Conservation (phyloP, 2,113 vertebrate genomes). For the Anser brachyrhynchus region DNA sequence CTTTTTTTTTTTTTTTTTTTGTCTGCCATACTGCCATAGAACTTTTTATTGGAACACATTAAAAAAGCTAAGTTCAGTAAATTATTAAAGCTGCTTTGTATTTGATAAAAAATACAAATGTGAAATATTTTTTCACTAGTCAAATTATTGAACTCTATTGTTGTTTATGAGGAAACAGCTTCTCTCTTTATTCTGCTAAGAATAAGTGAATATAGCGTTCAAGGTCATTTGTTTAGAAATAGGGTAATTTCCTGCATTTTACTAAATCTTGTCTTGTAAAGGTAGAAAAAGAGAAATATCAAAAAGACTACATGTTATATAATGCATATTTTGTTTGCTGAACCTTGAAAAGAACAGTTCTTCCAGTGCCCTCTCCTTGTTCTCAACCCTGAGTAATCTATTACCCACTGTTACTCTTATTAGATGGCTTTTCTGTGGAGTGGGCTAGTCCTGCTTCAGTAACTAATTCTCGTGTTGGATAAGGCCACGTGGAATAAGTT, state of each 20-base stretch:
- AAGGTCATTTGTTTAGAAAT: background rate
- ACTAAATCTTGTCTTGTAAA: constrained; percentile 12
- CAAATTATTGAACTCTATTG: background rate
- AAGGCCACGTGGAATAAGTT: background rate
- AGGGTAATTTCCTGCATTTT: background rate
- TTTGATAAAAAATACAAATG: background rate
- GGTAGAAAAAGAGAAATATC: constrained; percentile 8
- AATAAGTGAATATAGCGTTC: accelerated
- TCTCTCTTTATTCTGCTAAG: background rate
- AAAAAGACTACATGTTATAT: background rate
- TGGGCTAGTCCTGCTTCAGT: background rate
- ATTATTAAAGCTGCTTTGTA: background rate
- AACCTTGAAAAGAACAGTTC: background rate
- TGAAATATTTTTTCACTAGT: background rate
- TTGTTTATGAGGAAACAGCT: background rate
- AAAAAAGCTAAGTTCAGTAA: background rate
- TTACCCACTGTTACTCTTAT: background rate
- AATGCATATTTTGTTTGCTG: constrained; percentile 7
- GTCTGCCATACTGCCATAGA: background rate
- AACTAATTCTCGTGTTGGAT: background rate
- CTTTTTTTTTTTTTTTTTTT: background rate
- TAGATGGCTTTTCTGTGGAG: background rate
- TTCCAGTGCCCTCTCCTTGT: background rate
- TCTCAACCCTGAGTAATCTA: background rate
- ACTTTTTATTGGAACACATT: background rate